phyloP scores from a whole-genome alignment of 1,140 invertebrate genomes.

The Drosophila fuyamai region DNA sequence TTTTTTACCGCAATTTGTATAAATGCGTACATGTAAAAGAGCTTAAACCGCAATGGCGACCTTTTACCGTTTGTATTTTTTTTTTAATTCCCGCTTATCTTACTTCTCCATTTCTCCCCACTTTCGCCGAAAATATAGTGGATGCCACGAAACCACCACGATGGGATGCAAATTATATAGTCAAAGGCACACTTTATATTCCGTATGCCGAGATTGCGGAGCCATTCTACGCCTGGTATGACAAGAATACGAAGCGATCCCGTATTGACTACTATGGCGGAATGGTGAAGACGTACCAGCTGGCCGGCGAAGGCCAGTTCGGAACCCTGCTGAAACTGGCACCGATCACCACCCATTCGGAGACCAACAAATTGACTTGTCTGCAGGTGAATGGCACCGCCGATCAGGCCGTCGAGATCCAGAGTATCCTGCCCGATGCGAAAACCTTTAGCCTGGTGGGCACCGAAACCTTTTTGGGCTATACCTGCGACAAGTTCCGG shows the following conservation, averaged over 20 bases:
- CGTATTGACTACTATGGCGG: constrained; percentile 98
- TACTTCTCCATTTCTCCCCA: background rate
- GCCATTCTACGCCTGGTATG: constrained; percentile 95
- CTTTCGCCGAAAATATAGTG: constrained; percentile 20
- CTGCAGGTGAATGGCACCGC: constrained; percentile 93
- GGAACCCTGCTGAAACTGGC: constrained; percentile 94
- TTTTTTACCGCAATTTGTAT: constrained; percentile 1
- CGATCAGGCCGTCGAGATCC: constrained; percentile 88
- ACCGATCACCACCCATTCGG: constrained; percentile 92
- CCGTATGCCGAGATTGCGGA: constrained; percentile 97
- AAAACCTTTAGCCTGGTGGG: constrained; percentile 89
- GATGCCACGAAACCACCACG: constrained; percentile 85
- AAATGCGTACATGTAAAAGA: constrained; percentile 1
- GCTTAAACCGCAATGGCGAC: constrained; percentile 49
- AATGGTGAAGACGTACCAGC: constrained; percentile 95
- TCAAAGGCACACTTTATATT: constrained; percentile 91
- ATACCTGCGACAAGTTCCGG: constrained; percentile 91
- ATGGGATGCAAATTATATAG: constrained; percentile 90
- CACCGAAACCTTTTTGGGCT: constrained; percentile 89
- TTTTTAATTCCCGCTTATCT: constrained; percentile 24
- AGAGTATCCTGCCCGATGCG: constrained; percentile 93
- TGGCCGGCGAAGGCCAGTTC: constrained; percentile 87
- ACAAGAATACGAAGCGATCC: constrained; percentile 89
- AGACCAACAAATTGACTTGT: constrained; percentile 91
- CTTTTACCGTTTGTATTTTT: constrained; percentile 48